Base-by-base conservation (phyloP, 2,113 vertebrate genomes). In the Mohoua ochrocephala region DNA sequence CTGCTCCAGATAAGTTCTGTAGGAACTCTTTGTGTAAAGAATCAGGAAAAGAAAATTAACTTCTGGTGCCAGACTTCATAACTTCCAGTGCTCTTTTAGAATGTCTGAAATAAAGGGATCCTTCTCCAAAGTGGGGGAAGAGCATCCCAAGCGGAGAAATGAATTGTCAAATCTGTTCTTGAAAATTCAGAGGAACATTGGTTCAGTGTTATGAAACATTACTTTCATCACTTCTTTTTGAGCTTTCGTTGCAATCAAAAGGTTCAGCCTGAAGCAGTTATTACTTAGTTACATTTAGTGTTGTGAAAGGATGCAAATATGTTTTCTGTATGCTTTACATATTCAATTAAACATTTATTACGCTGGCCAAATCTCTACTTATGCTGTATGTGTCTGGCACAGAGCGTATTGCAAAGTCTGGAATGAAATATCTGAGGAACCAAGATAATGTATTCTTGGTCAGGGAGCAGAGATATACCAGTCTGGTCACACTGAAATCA, bases 301-400 rank as follows among this genome's bases (percentile, higher is more conserved):
- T 93, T 92, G 69, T 95, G 79, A 74, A 93, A 94, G 30, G 65
- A 59, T 95, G 86, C 76, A 95, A 65, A 82, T 78, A 20, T 15
- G 3, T 81, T 95, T 91, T 89, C 63, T 57, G 14, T 35, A 42
- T 89, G 23, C 50, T 91, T 93, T 97, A 76, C 33, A 15, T 91
- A 56, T 71, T 87, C 89, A 80, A 8, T 93, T 82, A 73, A 91
- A 91, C 14, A 11, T 79, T 89, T 97, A 89, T 63, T 94, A 50
- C 44, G 50, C 50, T 59, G 39, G 91, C 86, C 52, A 70, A 35
- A 78, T 89, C 47, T 67, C 31, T 86, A 9, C 60, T 70, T 74
- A 11, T 1, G 5, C 56, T 81, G 7, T 56, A 37, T 71, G 11
- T 73, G 49, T 81, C 70, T 84, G 77, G 80, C 65, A 75, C 33